phyloP scores from a whole-genome alignment of 2,888 invertebrate genomes.

The Philopedon plagiatum region DNA sequence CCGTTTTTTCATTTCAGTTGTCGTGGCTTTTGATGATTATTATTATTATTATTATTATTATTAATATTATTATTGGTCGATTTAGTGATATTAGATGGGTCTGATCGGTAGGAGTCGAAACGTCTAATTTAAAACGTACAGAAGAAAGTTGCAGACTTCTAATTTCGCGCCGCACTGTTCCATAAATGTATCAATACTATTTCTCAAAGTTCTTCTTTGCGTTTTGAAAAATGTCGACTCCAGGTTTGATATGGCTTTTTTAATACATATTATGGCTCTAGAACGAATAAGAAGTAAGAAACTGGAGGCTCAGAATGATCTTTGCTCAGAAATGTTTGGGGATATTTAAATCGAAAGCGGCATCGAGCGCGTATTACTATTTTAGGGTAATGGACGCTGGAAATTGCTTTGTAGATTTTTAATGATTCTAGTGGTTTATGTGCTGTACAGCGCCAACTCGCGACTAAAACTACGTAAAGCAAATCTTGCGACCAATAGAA shows the following conservation, averaged over 20 bases:
- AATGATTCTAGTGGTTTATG: too few relatives aligned
- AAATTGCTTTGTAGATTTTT: too few relatives aligned
- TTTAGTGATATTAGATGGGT: slow-evolving; percentile 41
- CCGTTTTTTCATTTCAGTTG: slow-evolving; percentile 8
- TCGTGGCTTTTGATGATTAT: slow-evolving; percentile 16
- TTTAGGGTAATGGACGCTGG: too few relatives aligned
- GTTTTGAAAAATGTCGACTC: slow-evolving; percentile 1
- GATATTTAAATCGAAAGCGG: not conserved
- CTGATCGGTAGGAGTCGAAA: slow-evolving; percentile 21
- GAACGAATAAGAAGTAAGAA: slow-evolving; percentile 17
- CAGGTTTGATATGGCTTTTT: slow-evolving; percentile 5
- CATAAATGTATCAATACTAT: too few relatives aligned
- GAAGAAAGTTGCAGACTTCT: too few relatives aligned
- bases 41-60: too few relatives aligned
- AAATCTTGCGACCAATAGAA: too few relatives aligned
- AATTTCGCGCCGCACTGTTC: too few relatives aligned
- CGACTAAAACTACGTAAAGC: too few relatives aligned
- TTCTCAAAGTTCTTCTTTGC: not conserved
- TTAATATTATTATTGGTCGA: slow-evolving; percentile 13
- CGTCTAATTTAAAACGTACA: not conserved
- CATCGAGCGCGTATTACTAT: too few relatives aligned
- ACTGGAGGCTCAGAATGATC: slow-evolving; percentile 7
- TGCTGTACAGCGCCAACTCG: too few relatives aligned
- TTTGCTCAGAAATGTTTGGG: slow-evolving; percentile 1
- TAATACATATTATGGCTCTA: slow-evolving; percentile 15